These are phyloP conservation scores for Panthera leo DNA, from an alignment of 2,113 vertebrate genomes.

Conservation along the genomic window DNA sequence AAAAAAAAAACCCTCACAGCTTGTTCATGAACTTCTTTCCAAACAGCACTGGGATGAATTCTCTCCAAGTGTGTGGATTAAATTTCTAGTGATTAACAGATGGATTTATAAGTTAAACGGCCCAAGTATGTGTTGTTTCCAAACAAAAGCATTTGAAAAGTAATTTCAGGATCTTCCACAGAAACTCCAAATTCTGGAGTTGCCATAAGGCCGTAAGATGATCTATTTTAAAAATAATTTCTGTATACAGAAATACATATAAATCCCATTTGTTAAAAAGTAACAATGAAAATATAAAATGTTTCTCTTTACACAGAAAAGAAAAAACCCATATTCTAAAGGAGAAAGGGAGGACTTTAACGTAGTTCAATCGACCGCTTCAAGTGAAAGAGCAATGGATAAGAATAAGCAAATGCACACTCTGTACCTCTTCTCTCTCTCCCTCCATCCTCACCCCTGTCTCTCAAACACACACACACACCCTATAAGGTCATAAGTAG, in stretches of 20 bases:
- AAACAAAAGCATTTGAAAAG: constrained; percentile 34
- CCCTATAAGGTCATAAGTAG: background rate
- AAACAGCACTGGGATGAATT: background rate
- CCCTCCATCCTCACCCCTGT: no score
- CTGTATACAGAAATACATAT: background rate
- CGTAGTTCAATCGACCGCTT: background rate
- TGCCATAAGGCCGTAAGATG: background rate
- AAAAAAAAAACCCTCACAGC: background rate
- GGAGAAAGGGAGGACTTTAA: background rate
- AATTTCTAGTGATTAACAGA: constrained; percentile 52
- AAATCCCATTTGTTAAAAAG: background rate
- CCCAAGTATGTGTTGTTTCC: background rate
- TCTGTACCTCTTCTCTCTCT: background rate
- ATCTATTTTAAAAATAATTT: background rate
- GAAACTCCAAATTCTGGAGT: background rate
- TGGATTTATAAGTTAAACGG: constrained; percentile 41
- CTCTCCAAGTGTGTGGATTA: constrained; percentile 48
- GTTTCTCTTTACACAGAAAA: background rate
- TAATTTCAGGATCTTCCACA: background rate
- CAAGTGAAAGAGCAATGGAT: background rate
- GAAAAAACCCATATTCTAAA: background rate
- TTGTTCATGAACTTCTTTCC: background rate
- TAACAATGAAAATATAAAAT: background rate
- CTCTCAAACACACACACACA: background rate
- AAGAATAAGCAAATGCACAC: background rate